Percentiles rank a stretch among this genome's conserved stretches.
These are phyloP conservation scores for Nomada goodeniana DNA, from an alignment of 2,888 invertebrate genomes.

Conservation along the genomic window DNA sequence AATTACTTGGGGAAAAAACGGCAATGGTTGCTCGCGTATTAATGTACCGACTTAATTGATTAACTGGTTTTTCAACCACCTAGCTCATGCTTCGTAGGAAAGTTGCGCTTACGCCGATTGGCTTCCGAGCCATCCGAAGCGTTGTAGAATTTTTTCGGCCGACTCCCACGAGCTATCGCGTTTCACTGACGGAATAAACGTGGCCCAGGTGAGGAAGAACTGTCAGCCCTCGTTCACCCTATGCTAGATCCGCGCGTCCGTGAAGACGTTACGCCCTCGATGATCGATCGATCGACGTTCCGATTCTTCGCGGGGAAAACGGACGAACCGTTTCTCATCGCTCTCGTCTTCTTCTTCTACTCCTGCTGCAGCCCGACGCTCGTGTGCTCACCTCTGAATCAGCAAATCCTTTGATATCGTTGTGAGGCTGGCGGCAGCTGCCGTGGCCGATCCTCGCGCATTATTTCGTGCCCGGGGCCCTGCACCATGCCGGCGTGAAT, in stretches of 20 bases:
- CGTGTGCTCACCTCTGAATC: slow-evolving; percentile 70
- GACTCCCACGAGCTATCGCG: slow-evolving; percentile 58
- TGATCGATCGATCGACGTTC: slow-evolving; percentile 74
- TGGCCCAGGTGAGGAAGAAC: slow-evolving; percentile 34
- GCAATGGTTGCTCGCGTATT: too few relatives aligned
- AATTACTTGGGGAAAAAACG: too few relatives aligned
- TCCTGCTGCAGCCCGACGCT: slow-evolving; percentile 3
- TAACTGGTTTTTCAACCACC: too few relatives aligned
- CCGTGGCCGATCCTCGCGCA: slow-evolving; percentile 67
- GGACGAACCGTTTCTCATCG: slow-evolving; percentile 33
- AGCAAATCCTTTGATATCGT: slow-evolving; percentile 75
- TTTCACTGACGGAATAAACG: slow-evolving; percentile 64
- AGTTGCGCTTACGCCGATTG: not conserved
- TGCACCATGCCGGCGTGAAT: slow-evolving; percentile 63
- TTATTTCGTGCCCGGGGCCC: slow-evolving; percentile 66
- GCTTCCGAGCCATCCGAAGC: not conserved
- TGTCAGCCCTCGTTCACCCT: slow-evolving; percentile 50
- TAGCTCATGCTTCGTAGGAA: too few relatives aligned
- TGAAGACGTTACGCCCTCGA: slow-evolving; percentile 70
- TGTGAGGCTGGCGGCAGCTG: slow-evolving; percentile 68
- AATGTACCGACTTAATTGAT: too few relatives aligned
- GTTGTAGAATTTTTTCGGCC: slow-evolving; percentile 15
- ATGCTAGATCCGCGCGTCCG: slow-evolving; percentile 54
- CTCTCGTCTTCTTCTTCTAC: slow-evolving; percentile 33
- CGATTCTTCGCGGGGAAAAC: slow-evolving; percentile 66